Conservation (phyloP, 2,113 vertebrate species). For the Stictonetta naevosa region DNA sequence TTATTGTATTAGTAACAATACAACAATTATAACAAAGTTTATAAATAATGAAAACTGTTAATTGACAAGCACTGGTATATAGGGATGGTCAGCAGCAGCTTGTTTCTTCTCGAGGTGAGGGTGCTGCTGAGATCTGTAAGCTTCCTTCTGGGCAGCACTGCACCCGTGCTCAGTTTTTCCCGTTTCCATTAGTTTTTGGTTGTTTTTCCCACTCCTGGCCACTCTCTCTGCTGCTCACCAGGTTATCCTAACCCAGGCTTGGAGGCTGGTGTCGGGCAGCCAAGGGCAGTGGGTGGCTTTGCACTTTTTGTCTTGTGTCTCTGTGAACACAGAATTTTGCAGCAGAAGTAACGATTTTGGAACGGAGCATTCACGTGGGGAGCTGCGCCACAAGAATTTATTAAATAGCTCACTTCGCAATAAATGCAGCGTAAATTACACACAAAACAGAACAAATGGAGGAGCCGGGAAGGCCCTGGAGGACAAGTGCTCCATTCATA, state of each 20-base stretch:
- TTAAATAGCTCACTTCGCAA: background rate
- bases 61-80: background rate
- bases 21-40: too few relatives aligned
- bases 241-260: background rate
- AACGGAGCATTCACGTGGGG: rapidly evolving
- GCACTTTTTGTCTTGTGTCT: background rate
- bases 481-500: background rate
- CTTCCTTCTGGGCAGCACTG: background rate
- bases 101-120: background rate
- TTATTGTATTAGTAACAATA: too few relatives aligned
- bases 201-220: background rate
- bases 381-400: background rate
- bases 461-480: background rate
- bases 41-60: background rate
- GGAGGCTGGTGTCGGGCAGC: background rate
- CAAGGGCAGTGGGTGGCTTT: background rate
- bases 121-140: background rate
- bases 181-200: background rate
- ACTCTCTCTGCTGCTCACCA: background rate
- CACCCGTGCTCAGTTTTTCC: background rate
- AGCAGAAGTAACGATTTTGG: background rate
- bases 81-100: background rate
- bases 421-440: background rate
- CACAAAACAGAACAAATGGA: background rate
- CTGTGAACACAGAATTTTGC: background rate